Percentiles rank a stretch among this genome's conserved stretches.
These are phyloP conservation scores for Chromis chromis DNA, from an alignment of 2,797 vertebrate genomes.

Conservation along the genomic window DNA sequence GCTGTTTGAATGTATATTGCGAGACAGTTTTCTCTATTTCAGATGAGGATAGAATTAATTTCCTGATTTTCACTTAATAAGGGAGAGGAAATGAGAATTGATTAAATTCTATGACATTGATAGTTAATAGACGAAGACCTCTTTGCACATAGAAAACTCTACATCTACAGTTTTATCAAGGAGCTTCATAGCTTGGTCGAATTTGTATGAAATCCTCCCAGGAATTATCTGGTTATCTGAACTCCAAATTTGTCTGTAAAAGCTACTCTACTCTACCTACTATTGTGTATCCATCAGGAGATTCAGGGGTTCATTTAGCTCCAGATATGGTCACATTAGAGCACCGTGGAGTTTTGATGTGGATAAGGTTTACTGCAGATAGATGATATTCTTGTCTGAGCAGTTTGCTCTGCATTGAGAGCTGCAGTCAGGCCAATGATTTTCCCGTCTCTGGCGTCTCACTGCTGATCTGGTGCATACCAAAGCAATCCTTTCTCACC, in stretches of 20 bases:
- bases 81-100: constrained; percentile 71
- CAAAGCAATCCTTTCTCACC: constrained; percentile 85
- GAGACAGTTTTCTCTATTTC: constrained; percentile 68
- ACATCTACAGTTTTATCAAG: constrained; percentile 35
- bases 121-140: constrained; percentile 61
- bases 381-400: constrained; percentile 63
- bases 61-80: constrained; percentile 77
- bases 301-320: constrained; percentile 55
- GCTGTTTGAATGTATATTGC: constrained; percentile 79
- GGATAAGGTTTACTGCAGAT: constrained; percentile 71
- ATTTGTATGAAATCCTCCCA: constrained; percentile 38
- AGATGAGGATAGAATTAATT: constrained; percentile 76
- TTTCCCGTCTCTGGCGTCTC: constrained; percentile 75
- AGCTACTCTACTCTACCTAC: constrained; percentile 32
- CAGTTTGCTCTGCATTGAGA: constrained; percentile 44
- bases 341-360: constrained; percentile 37
- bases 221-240: constrained; percentile 54
- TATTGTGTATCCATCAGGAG: constrained; percentile 36
- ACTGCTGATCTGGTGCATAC: constrained; percentile 83
- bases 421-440: constrained; percentile 36
- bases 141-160: constrained; percentile 64
- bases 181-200: constrained; percentile 15
- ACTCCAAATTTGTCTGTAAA: constrained; percentile 54
- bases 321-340: constrained; percentile 71
- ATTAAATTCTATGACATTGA: constrained; percentile 77